Percentiles rank a stretch among this genome's conserved stretches.
These are phyloP conservation scores for Cylloceria caligata DNA, from an alignment of 2,888 invertebrate genomes.

Conservation along the genomic window DNA sequence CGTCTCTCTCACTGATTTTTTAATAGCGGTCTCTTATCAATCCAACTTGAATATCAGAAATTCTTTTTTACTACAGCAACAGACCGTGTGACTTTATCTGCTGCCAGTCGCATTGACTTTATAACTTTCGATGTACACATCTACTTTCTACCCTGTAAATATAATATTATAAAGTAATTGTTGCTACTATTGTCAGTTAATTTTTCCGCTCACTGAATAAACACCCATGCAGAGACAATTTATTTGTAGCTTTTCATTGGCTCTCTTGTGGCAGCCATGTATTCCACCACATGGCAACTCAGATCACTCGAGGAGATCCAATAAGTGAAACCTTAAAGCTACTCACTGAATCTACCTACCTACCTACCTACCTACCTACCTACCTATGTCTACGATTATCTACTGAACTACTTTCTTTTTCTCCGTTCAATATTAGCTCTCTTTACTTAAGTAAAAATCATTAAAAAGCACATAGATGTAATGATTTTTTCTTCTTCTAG, in stretches of 20 bases:
- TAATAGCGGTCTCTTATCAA: not conserved
- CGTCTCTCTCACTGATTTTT: not conserved
- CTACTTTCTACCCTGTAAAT: not conserved
- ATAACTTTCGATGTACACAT: not conserved
- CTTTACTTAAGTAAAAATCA: constrained; percentile 11
- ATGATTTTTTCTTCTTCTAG: not conserved
- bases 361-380: constrained; percentile 51
- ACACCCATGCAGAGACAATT: constrained; percentile 14
- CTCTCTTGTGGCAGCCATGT: constrained; percentile 3
- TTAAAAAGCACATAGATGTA: not conserved
- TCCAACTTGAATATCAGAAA: not conserved
- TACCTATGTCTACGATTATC: constrained; percentile 68
- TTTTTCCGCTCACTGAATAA: not conserved
- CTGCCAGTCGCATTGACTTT: not conserved
- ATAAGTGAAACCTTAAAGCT: constrained; percentile 80
- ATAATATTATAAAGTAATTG: not conserved
- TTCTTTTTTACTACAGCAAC: not conserved
- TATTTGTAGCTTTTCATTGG: constrained; percentile 33
- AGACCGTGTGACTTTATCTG: not conserved
- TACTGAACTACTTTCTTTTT: constrained; percentile 70
- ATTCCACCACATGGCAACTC: constrained; percentile 40
- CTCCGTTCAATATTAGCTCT: constrained; percentile 36
- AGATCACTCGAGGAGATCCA: constrained; percentile 71
- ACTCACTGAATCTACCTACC: constrained; percentile 63
- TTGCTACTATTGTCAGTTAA: not conserved